These are phyloP conservation scores for Turdus rufiventris DNA, from an alignment of 2,113 vertebrate genomes.

Conservation along the genomic window DNA sequence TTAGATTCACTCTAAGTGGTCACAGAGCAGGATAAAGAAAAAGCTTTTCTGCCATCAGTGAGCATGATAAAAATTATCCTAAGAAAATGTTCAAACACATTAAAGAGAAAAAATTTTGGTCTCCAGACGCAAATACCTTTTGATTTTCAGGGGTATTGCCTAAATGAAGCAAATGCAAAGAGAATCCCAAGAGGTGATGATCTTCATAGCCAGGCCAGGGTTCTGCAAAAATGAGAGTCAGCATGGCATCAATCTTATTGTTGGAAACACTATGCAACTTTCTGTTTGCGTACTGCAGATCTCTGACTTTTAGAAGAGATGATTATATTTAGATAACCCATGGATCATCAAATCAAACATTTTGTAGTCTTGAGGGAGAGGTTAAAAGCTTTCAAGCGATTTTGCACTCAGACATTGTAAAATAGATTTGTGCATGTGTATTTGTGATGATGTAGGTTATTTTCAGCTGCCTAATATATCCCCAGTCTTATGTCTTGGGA, in stretches of 20 bases:
- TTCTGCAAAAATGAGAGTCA: not conserved
- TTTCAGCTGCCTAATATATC: not conserved
- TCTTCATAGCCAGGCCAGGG: not conserved
- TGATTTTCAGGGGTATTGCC: not conserved
- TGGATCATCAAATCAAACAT: not conserved
- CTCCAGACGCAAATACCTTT: not conserved
- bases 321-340: not conserved
- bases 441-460: not conserved
- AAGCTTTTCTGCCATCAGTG: not conserved
- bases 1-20: not conserved
- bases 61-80: not conserved
- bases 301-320: not conserved
- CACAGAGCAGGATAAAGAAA: not conserved
- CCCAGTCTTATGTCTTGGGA: not conserved
- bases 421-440: not conserved
- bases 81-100: not conserved
- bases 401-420: not conserved
- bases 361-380: not conserved
- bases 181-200: not conserved
- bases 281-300: not conserved
- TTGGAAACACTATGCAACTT: not conserved
- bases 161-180: not conserved
- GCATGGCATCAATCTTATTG: accelerated
- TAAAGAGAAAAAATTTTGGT: not conserved
- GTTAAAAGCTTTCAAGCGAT: not conserved